Base-by-base conservation (phyloP, 1,140 invertebrate genomes). In the Ylistrum balloti region DNA sequence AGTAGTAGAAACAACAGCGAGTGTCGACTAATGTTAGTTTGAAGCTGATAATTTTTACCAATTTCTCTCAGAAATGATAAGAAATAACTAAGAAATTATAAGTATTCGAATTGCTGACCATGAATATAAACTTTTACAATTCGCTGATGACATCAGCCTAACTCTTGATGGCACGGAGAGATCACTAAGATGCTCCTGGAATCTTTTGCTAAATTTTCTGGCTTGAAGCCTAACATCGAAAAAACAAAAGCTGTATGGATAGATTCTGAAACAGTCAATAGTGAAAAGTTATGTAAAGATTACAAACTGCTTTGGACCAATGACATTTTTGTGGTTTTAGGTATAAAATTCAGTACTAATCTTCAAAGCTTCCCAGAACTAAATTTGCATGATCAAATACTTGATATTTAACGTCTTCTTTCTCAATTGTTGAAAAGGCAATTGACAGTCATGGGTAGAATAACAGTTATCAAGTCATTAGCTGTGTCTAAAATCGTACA, bases 181-280 rank as follows among this genome's bases (percentile, higher is more conserved):
- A 22, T 87, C 86, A 10, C 33, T 87, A 2, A 87, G 33, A 32
- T 33, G 33, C 33, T 87, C 86, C 86, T 87, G 10, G 86, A 87
- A 11, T 33, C 11, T 5, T 87, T 33, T 87, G 86, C 86, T 7
- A 87, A 87, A 20, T 87, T 87, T 87, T 87, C 86, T 11, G 86
- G 86, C 33, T 33, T 87, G 28, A 87, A 87, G 33, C 86, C 86
- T 33, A 87, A 87, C 33, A 87, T 87, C 33, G n/a, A 87, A 33
- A 87, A 32, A 87, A 33, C 20, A 33, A 7, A 33, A 87, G 28
- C 28, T 33, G 33, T 87, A 33, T 87, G 86, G 86, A 32, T 87
- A 87, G 28, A 33, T 11, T 32, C 86, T 11, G 33, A 87, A 87
- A 32, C 11, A 11, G 33, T 7, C 86, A 87, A 33, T 32, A 87